Evolutionary conservation across 2,797 vertebrate species (phyloP).

Genomic region (Zalophus californianus): DNA sequence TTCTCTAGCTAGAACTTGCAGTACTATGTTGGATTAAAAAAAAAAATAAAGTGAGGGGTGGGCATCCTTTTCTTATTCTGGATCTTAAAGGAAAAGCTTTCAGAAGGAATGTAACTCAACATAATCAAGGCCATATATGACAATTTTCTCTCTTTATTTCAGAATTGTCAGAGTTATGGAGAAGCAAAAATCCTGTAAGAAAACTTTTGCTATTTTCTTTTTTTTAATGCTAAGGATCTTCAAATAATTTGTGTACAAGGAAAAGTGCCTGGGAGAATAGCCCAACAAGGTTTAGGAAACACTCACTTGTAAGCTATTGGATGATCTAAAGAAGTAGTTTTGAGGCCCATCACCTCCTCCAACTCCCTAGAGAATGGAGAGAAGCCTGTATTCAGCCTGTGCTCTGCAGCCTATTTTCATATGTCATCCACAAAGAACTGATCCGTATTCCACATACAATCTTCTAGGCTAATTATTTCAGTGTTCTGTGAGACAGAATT

Average conservation of each 20-base stretch:
- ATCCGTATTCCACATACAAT: not conserved
- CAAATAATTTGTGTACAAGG: not conserved
- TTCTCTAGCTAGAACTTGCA: not conserved
- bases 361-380: too few relatives aligned
- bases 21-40: not conserved
- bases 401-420: not conserved
- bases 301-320: not conserved
- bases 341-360: too few relatives aligned
- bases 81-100: not conserved
- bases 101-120: not conserved
- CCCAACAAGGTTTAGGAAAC: not conserved
- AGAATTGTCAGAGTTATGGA: not conserved
- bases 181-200: not conserved
- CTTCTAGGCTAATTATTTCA: not conserved
- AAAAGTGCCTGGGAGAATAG: not conserved
- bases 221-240: not conserved
- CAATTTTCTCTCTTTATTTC: not conserved
- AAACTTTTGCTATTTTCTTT: not conserved
- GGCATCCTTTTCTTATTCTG: not conserved
- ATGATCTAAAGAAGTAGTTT: not conserved
- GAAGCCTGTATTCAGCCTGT: not conserved
- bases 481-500: not conserved
- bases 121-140: not conserved
- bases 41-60: not conserved
- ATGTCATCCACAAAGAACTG: not conserved